These are phyloP conservation scores for Cephus pulcher DNA, from an alignment of 2,888 invertebrate genomes.

Conservation along the genomic window DNA sequence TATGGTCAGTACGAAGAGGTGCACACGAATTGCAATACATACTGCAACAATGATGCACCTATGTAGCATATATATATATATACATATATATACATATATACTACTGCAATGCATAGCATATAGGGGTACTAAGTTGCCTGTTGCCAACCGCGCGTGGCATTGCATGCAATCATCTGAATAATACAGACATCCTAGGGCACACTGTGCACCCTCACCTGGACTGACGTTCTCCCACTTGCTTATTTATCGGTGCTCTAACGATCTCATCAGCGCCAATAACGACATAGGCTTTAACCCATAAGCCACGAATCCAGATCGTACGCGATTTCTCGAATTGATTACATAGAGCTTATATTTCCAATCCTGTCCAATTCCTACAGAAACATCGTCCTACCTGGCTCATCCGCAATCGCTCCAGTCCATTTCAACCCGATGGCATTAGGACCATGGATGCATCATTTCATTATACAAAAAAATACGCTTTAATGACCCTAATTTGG, in stretches of 20 bases:
- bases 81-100: too few relatives aligned
- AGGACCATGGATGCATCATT: background rate
- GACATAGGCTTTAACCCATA: background rate
- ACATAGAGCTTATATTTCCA: background rate
- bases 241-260: background rate
- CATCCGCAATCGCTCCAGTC: background rate
- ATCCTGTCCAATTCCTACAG: background rate
- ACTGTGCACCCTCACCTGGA: background rate
- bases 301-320: background rate
- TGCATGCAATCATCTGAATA: slow-evolving; percentile 37
- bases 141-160: slow-evolving; percentile 32
- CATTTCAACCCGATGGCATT: background rate
- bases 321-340: background rate
- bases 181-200: slow-evolving; percentile 10
- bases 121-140: slow-evolving; percentile 22
- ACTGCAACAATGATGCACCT: background rate
- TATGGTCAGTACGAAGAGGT: background rate
- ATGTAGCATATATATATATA: background rate
- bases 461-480: background rate
- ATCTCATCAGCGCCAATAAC: background rate
- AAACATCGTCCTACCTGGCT: background rate
- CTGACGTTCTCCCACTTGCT: background rate
- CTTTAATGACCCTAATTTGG: background rate
- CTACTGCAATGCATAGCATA: background rate
- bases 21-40: background rate